A percentile compares a stretch with the other conserved stretches of the same genome.
Conservation (phyloP, 2,888 invertebrate genomes). For the Sthenelais limicola region DNA sequence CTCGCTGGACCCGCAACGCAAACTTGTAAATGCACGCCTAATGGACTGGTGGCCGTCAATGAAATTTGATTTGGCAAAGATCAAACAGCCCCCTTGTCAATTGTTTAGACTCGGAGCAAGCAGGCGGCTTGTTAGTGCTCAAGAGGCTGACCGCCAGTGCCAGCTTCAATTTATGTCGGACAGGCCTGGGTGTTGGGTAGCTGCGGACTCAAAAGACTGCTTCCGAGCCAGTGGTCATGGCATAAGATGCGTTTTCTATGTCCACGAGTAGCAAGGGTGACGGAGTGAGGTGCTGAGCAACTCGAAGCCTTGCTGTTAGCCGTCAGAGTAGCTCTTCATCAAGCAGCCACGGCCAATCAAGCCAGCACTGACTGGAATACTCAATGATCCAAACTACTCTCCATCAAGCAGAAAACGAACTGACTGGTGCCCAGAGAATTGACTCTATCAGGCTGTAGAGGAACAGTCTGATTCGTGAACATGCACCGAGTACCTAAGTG, state of each 20-base stretch:
- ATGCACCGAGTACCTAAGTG: no score
- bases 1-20: not conserved
- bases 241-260: conserved; percentile 33
- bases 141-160: conserved; percentile 26
- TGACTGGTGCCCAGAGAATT: not conserved
- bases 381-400: conserved; percentile 15
- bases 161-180: conserved; percentile 19
- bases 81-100: conserved; percentile 31
- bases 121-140: conserved; percentile 28
- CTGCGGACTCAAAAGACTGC: conserved; percentile 2
- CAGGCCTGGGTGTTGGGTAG: not conserved
- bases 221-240: not conserved
- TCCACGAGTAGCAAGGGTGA: conserved; percentile 7
- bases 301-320: not conserved
- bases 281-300: not conserved
- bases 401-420: not conserved
- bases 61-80: conserved; percentile 39
- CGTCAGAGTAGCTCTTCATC: conserved; percentile 33
- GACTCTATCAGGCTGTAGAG: no score
- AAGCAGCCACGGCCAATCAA: conserved; percentile 26
- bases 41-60: conserved; percentile 34
- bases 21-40: conserved; percentile 38
- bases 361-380: conserved; percentile 1
- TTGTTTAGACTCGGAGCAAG: conserved; percentile 39
- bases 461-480: no score